Conservation (phyloP, 2,888 invertebrate genomes). For the Autographa gamma region DNA sequence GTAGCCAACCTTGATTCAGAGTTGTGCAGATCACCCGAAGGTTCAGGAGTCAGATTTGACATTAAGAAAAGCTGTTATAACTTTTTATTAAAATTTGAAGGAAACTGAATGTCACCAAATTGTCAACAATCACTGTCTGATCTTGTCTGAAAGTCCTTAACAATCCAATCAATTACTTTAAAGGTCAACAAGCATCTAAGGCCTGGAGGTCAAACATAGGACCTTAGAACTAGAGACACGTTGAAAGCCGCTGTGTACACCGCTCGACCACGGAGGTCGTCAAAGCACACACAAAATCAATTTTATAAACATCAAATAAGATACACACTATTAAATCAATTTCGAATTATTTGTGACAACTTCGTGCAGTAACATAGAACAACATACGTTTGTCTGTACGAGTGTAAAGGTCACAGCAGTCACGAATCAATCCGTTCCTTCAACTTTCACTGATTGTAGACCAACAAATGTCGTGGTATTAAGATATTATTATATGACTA, state of each 20-base stretch:
- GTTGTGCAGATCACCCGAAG: neutral
- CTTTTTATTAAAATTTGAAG: neutral
- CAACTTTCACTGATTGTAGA: constrained; percentile 38
- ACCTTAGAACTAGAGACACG: too few relatives aligned
- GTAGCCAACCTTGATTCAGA: neutral
- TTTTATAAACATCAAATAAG: neutral
- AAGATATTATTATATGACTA: neutral
- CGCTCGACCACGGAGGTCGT: too few relatives aligned
- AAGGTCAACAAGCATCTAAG: neutral
- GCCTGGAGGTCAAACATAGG: too few relatives aligned
- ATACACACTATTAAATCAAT: constrained; percentile 10
- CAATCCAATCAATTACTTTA: neutral
- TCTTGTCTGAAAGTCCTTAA: neutral
- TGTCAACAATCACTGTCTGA: neutral
- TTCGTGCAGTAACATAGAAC: constrained; percentile 6
- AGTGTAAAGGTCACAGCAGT: constrained; percentile 43
- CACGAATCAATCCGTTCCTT: constrained; percentile 35
- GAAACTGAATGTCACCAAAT: neutral
- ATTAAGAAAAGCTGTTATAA: neutral
- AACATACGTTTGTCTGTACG: constrained; percentile 3
- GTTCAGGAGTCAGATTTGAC: too few relatives aligned
- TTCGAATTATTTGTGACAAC: constrained; percentile 6
- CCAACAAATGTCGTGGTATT: constrained; percentile 44
- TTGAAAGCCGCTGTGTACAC: too few relatives aligned
- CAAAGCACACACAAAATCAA: neutral